These are phyloP conservation scores for Charina bottae DNA, from an alignment of 2,113 vertebrate genomes.

Conservation along the genomic window DNA sequence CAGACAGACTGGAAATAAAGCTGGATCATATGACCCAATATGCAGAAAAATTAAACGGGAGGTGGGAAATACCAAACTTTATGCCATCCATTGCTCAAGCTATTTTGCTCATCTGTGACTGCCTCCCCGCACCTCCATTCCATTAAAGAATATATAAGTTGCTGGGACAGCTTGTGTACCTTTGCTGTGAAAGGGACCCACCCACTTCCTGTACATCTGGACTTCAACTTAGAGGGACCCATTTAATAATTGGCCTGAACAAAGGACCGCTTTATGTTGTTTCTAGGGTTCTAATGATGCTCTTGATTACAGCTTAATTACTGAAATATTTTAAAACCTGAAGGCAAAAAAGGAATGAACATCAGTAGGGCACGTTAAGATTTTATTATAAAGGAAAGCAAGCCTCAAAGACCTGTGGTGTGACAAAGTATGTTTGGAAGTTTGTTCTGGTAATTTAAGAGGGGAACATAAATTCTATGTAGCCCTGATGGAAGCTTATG, in stretches of 20 bases:
- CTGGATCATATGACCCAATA: neutral
- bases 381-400: neutral
- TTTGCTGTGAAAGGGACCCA: neutral
- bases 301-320: neutral
- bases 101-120: neutral
- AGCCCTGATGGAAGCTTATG: neutral
- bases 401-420: neutral
- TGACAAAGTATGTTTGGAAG: neutral
- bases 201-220: neutral
- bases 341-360: neutral
- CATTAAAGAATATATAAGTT: neutral
- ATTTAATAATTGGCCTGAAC: neutral
- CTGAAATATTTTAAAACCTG: neutral
- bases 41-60: neutral
- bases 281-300: neutral
- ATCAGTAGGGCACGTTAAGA: neutral
- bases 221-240: neutral
- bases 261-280: neutral
- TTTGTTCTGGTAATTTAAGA: neutral
- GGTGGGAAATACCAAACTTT: neutral
- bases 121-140: neutral
- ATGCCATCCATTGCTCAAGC: too few relatives aligned
- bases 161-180: neutral
- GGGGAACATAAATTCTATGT: neutral
- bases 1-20: neutral